phyloP scores from a whole-genome alignment of 1,140 invertebrate species.

The Penaeus indicus region DNA sequence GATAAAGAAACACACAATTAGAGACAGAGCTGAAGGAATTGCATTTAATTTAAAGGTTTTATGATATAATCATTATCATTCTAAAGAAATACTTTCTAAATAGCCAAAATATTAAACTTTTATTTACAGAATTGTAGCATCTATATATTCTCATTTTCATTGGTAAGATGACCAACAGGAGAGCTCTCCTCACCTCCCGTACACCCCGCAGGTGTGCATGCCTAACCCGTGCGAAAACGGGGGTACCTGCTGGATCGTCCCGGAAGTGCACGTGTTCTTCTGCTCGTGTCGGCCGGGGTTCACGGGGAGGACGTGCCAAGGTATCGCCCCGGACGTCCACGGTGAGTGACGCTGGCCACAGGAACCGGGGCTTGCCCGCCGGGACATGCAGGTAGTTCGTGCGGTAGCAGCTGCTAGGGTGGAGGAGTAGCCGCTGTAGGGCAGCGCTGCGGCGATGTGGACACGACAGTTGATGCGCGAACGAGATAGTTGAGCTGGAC shows the following conservation, averaged over 20 bases:
- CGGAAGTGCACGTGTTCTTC: slow-evolving; percentile 78
- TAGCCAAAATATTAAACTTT: no score
- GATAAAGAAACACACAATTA: no score
- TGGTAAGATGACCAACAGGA: background rate
- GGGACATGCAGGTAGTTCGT: no score
- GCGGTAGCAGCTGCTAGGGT: no score
- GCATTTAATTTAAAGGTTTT: no score
- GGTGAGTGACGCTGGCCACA: slow-evolving; percentile 56
- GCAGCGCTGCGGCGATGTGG: background rate
- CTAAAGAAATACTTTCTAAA: no score
- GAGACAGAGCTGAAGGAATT: no score
- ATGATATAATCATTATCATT: no score
- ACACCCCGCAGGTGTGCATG: slow-evolving; percentile 76
- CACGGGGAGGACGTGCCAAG: slow-evolving; percentile 83
- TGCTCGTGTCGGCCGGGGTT: slow-evolving; percentile 81
- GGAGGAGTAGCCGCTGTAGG: no score
- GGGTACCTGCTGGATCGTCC: slow-evolving; percentile 81
- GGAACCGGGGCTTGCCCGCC: background rate
- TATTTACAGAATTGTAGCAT: no score
- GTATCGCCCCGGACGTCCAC: slow-evolving; percentile 69
- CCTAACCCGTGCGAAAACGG: slow-evolving; percentile 82
- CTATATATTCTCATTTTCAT: no score
- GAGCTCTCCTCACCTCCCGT: slow-evolving; percentile 54
- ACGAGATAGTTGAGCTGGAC: background rate
- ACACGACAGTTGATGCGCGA: background rate